Percentiles rank a stretch among this genome's conserved stretches.
These are phyloP conservation scores for Rhynchonema sp. DNA, from an alignment of 2,888 invertebrate genomes.

Conservation along the genomic window DNA sequence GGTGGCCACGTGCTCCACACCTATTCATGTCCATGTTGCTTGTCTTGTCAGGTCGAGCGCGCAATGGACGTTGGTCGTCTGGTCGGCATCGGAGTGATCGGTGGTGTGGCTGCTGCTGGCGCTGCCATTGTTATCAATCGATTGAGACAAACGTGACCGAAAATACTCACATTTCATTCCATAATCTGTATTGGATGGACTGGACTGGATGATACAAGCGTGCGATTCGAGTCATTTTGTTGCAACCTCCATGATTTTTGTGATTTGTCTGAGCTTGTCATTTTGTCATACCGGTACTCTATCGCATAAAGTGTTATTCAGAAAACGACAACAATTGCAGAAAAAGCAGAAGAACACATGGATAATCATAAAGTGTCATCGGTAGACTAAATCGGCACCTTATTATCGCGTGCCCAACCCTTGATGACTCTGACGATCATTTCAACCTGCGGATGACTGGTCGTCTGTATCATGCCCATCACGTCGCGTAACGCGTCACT, in stretches of 20 bases:
- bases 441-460: conserved; percentile 42
- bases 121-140: not conserved
- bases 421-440: conserved; percentile 64
- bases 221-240: no score
- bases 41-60: not conserved
- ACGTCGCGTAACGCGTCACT: not conserved
- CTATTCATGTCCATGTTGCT: no score
- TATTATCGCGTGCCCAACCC: conserved; percentile 68
- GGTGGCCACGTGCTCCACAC: no score
- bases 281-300: no score
- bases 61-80: not conserved
- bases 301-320: no score
- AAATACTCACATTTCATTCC: not conserved
- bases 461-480: not conserved
- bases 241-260: no score
- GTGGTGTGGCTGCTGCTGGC: not conserved
- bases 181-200: no score
- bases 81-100: not conserved
- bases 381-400: conserved; percentile 32
- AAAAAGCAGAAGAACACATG: no score
- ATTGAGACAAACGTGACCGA: not conserved
- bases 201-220: no score
- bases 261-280: no score
- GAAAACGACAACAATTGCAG: no score
- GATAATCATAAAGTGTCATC: no score